Base-by-base conservation (phyloP, 2,113 vertebrate genomes). In the Phocoena sinus region DNA sequence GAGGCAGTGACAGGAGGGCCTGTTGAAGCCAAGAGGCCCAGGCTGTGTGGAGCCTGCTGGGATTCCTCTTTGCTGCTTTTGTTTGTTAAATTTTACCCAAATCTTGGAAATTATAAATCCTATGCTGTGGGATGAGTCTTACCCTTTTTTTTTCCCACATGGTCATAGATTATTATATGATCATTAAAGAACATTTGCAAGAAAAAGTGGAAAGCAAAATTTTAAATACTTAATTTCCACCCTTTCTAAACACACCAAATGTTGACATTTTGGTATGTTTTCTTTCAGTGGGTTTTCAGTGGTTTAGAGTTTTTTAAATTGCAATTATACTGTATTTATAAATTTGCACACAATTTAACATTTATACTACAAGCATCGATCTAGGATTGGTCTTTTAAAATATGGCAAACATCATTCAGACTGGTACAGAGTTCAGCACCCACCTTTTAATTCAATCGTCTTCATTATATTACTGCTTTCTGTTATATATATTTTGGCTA, bases 201-300 rank as follows among this genome's bases (percentile, higher is more conserved):
- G 38, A 73, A 90, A 89, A 89, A 58, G 10, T 85, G 3, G 33
- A 73, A 94, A 88, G 70, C 68, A 94, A 58, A 94, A 41, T 38
- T 82, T 77, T 76, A 90, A 97, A 93, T 88, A 67, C 70, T 58
- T 93, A 81, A 93, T 93, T 91, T 97, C 18, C 33, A 95, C 81
- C 58, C 38, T 94, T 93, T 92, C 38, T 74, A 91, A 97, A 91
- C 26, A 85, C 2, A 91, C 77, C 82, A 95, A 70, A 91, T 81
- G n/a, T 86, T 94, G 97, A 86, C 76, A 70, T 96, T 95, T 94
- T 80, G 28, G 31, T 95, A 6, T 89, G 20, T 92, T 95, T 97
- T 91, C 58, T 96, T 89, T 77, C 26, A 67, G 94, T 81, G n/a
- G 88, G 38, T 26, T 96, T 95, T 96, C 84, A 77, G 96, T 85